Conservation (phyloP, 2,888 invertebrate species). For the Nebria brevicollis region DNA sequence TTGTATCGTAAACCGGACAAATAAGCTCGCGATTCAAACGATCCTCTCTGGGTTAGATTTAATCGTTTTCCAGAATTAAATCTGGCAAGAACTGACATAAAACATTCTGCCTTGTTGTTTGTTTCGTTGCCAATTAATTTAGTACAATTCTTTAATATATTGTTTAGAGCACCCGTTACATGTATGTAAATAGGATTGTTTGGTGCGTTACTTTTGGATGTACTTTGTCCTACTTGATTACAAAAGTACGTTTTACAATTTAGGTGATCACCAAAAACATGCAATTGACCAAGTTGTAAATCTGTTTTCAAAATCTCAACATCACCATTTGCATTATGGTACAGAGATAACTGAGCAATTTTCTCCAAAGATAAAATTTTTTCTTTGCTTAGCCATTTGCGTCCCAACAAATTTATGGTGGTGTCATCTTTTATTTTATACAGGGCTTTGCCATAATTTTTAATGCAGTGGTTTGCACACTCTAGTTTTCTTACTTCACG, state of each 20-base stretch:
- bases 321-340: background rate
- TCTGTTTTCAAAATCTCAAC: background rate
- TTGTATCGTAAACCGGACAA: slow-evolving; percentile 47
- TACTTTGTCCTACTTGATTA: background rate
- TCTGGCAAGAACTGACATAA: slow-evolving; percentile 49
- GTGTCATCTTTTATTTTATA: slow-evolving; percentile 10
- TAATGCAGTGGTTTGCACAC: slow-evolving; percentile 53
- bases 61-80: slow-evolving; percentile 49
- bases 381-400: slow-evolving; percentile 16
- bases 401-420: background rate
- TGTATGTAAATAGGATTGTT: background rate
- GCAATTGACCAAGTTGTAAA: background rate
- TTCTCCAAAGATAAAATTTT: background rate
- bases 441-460: slow-evolving; percentile 13
- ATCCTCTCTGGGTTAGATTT: slow-evolving; percentile 49
- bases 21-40: slow-evolving; percentile 45
- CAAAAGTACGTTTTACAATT: background rate
- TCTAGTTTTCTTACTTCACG: slow-evolving; percentile 51
- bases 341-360: background rate
- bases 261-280: background rate
- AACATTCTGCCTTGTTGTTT: slow-evolving; percentile 48
- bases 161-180: background rate
- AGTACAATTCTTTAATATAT: slow-evolving; percentile 13
- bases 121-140: slow-evolving; percentile 48
- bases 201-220: background rate